phyloP scores from a whole-genome alignment of 2,797 vertebrate species.

The Lepilemur ruficaudatus region DNA sequence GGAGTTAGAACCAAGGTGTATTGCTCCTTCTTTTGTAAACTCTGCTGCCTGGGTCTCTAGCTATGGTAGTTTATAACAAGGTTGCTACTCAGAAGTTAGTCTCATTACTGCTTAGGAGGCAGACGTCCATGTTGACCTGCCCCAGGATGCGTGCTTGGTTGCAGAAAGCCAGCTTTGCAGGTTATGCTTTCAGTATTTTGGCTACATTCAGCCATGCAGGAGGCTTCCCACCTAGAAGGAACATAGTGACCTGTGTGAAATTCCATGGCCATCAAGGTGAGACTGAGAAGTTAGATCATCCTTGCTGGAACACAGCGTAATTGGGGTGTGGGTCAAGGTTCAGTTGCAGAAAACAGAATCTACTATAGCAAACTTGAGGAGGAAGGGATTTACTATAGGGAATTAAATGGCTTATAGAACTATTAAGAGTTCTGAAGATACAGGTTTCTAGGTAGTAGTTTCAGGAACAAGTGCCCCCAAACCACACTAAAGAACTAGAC shows the following conservation, averaged over 20 bases:
- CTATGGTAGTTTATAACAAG: background rate
- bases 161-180: background rate
- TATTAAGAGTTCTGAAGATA: background rate
- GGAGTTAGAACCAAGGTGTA: background rate
- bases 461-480: background rate
- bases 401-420: background rate
- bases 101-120: background rate
- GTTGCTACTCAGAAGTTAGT: background rate
- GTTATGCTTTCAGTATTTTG: background rate
- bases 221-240: background rate
- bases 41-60: background rate
- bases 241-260: background rate
- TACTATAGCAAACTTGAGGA: background rate
- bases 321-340: background rate
- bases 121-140: background rate
- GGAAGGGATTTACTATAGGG: background rate
- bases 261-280: background rate
- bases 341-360: background rate
- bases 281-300: background rate
- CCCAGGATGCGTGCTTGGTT: background rate
- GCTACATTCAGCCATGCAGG: background rate
- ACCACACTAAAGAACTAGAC: background rate
- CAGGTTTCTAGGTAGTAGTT: background rate
- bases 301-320: background rate
- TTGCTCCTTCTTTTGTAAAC: background rate